A percentile compares a stretch with the other conserved stretches of the same genome.
These are phyloP conservation scores for Aphidoletes aphidimyza DNA, from an alignment of 2,888 invertebrate species.

Conservation along the genomic window DNA sequence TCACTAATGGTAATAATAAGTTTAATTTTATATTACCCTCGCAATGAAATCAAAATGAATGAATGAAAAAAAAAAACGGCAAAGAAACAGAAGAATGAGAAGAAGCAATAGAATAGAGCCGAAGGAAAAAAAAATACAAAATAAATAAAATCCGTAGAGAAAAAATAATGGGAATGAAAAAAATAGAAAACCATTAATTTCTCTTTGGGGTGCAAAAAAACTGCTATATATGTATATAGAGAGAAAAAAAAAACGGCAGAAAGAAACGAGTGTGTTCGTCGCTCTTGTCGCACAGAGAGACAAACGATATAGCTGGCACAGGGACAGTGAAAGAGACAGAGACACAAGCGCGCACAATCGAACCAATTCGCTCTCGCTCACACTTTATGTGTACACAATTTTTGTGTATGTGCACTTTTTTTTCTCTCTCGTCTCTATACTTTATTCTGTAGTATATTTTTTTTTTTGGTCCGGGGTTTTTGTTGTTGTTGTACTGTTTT, in stretches of 20 bases:
- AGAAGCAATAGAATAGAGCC: background rate
- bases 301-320: background rate
- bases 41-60: slow-evolving; percentile 53
- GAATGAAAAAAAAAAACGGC: slow-evolving; percentile 15
- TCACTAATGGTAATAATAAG: slow-evolving; percentile 50
- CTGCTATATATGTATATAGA: slow-evolving; percentile 23
- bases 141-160: slow-evolving; percentile 53
- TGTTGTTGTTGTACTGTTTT: slow-evolving; percentile 32
- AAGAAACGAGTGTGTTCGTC: background rate
- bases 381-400: too few species aligned
- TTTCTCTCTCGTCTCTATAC: slow-evolving; percentile 1
- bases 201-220: slow-evolving; percentile 52
- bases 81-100: background rate
- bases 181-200: slow-evolving; percentile 54
- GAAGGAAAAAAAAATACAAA: slow-evolving; percentile 37
- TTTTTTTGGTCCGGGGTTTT: background rate
- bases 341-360: slow-evolving; percentile 23
- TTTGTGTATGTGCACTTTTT: slow-evolving; percentile 45
- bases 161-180: slow-evolving; percentile 54
- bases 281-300: slow-evolving; percentile 15
- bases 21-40: slow-evolving; percentile 50
- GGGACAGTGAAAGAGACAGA: slow-evolving; percentile 14
- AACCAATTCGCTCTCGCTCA: too few species aligned
- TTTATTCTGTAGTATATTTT: too few species aligned
- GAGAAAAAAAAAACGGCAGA: background rate